These are phyloP conservation scores for Dendrolimus punctatus DNA, from an alignment of 1,140 invertebrate genomes.

Conservation along the genomic window DNA sequence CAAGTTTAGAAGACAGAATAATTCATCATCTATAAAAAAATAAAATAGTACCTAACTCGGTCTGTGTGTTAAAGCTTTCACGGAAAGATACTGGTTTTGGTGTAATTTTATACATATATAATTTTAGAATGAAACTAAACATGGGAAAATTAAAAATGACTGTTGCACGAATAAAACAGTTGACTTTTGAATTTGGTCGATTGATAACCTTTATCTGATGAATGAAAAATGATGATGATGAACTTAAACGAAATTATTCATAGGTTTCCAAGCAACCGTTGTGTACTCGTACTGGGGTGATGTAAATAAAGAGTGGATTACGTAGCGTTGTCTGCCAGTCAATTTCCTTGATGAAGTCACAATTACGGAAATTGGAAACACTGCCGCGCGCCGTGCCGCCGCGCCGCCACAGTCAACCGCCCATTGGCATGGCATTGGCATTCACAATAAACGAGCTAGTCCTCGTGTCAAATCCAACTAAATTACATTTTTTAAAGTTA, in stretches of 20 bases:
- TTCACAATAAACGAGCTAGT: slow-evolving; percentile 6
- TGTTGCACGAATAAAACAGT: no score
- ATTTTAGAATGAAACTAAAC: no score
- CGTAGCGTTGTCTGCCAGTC: slow-evolving; percentile 46
- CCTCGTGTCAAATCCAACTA: slow-evolving; percentile 10
- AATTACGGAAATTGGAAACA: slow-evolving; percentile 61
- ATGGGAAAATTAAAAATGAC: no score
- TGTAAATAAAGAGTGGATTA: slow-evolving; percentile 39
- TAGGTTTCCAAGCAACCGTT: slow-evolving; percentile 19
- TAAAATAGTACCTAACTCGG: no score
- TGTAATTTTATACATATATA: no score
- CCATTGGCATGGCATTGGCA: slow-evolving; percentile 2
- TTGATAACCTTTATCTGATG: no score
- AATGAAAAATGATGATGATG: background rate
- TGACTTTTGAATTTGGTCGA: no score
- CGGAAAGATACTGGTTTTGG: no score
- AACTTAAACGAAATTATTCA: background rate
- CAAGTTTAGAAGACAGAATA: no score
- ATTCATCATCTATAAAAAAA: no score
- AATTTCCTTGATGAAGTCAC: slow-evolving; percentile 63
- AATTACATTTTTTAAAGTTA: no score
- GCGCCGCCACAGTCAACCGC: background rate
- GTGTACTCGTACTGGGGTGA: slow-evolving; percentile 22
- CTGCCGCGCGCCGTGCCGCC: slow-evolving; percentile 14
- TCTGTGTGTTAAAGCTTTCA: no score